These are phyloP conservation scores for Amiota mariae DNA, from an alignment of 2,888 invertebrate genomes.

Conservation along the genomic window DNA sequence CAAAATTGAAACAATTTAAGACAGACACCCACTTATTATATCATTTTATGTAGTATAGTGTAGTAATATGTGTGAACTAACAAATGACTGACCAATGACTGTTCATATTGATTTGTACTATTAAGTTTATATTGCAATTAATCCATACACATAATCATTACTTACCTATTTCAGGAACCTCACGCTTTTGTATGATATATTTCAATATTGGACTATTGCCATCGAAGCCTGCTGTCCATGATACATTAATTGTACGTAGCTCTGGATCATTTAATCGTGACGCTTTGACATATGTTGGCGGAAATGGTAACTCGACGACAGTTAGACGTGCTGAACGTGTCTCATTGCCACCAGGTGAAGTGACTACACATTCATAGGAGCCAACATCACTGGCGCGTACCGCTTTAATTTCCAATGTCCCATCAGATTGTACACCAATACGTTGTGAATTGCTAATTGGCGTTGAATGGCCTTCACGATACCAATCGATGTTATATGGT, in stretches of 20 bases:
- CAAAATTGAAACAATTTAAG: too few relatives aligned
- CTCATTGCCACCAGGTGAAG: constrained; percentile 94
- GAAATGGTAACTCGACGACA: constrained; percentile 96
- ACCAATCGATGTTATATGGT: constrained; percentile 90
- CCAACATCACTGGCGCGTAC: constrained; percentile 95
- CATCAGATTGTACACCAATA: constrained; percentile 84
- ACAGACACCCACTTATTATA: neutral
- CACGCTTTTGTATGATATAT: constrained; percentile 92
- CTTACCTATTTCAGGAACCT: constrained; percentile 90
- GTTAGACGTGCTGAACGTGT: constrained; percentile 87
- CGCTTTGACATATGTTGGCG: constrained; percentile 91
- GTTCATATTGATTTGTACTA: too few relatives aligned
- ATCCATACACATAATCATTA: constrained; percentile 34
- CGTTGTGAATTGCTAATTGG: constrained; percentile 80
- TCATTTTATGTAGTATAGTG: too few relatives aligned
- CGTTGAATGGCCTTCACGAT: constrained; percentile 83
- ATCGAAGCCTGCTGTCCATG: constrained; percentile 97
- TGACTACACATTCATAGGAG: constrained; percentile 90
- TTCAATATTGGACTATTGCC: constrained; percentile 96
- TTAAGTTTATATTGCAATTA: too few relatives aligned
- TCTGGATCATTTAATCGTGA: constrained; percentile 79
- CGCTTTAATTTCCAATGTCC: constrained; percentile 89
- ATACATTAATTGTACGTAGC: constrained; percentile 88
- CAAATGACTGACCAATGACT: too few relatives aligned
- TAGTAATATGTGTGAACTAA: too few relatives aligned